Evolutionary conservation across 2,113 vertebrate genomes (phyloP), one percentile per base, ranked within the genome.

Genomic region (Edolisoma coerulescens): DNA sequence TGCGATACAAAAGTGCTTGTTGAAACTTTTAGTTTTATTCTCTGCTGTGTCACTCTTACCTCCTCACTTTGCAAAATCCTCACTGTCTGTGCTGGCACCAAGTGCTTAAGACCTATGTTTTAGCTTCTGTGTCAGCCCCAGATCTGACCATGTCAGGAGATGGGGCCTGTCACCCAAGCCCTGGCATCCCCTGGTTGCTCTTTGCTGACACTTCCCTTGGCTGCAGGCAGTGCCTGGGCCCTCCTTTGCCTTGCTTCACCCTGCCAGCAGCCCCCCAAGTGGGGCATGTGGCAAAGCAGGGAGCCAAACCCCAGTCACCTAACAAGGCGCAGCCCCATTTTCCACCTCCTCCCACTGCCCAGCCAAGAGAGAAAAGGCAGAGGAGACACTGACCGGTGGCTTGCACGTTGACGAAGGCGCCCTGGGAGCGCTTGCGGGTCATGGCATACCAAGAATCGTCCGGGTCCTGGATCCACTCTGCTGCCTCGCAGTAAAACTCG

Each of bases 391-490:
- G 80, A 99, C 99, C 99, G 1, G 99, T 99, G 89, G 99, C 99
- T 97, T 99, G 99, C 89, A 99, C 97, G 20, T 98, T 99, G 96
- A 99, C 97, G n/a, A 98, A 92, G 9, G 98, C 98, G 14, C 99
- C 99, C 86, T 99, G 98, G 1, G 99, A 99, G 89, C 99, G 99
- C 95, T 99, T 99, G 89, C 98, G 98, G n/a, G 99, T 99, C 99
- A 99, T 99, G 89, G 99, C 97, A 1, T 98, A 99, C 99, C 99
- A 99, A 23, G 98, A 98, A 67, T 96, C 97, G 13, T 99, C 99
- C 0, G 99, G 97, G 79, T 99, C 99, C 96, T 99, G 99, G 95
- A 99, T 99, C 99, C 99, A 99, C 96, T 99, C 99, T 0, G 98
- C 98, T 0, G 99, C 99, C 97, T 99, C 99, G 2, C 99, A 99